Percentiles rank a stretch among this genome's conserved stretches.
phyloP scores from a whole-genome alignment of 2,113 vertebrate species.

The Brachypodius melanocephalos region DNA sequence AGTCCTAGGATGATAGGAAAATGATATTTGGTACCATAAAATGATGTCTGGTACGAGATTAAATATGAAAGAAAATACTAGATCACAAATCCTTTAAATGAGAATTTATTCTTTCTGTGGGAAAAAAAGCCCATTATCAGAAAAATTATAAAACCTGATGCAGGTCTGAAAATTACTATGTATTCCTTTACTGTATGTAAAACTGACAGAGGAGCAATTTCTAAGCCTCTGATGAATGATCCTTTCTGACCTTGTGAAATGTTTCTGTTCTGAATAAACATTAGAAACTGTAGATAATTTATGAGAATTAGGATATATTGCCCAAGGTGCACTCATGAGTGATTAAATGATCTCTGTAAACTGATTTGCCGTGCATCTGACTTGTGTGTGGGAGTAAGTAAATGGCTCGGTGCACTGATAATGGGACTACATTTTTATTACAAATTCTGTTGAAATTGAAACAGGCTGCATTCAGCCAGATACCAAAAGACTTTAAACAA shows the following conservation, averaged over 20 bases:
- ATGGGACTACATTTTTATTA: neutral
- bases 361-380: neutral
- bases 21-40: neutral
- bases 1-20: neutral
- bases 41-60: neutral
- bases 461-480: neutral
- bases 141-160: neutral
- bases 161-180: neutral
- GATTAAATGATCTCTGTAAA: conserved; percentile 33
- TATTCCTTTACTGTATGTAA: neutral
- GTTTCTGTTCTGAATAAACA: conserved; percentile 4
- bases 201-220: neutral
- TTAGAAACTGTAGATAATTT: conserved; percentile 16
- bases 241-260: conserved; percentile 4
- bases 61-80: neutral
- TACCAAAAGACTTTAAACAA: conserved; percentile 1
- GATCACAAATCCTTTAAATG: neutral
- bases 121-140: neutral
- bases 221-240: neutral
- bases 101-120: neutral
- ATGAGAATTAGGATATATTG: neutral
- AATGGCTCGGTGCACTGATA: neutral
- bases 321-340: neutral
- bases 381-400: conserved; percentile 4
- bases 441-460: neutral